phyloP scores from a whole-genome alignment of 53 echinoderm and acorn worm species.

The Actinopyga echinites region DNA sequence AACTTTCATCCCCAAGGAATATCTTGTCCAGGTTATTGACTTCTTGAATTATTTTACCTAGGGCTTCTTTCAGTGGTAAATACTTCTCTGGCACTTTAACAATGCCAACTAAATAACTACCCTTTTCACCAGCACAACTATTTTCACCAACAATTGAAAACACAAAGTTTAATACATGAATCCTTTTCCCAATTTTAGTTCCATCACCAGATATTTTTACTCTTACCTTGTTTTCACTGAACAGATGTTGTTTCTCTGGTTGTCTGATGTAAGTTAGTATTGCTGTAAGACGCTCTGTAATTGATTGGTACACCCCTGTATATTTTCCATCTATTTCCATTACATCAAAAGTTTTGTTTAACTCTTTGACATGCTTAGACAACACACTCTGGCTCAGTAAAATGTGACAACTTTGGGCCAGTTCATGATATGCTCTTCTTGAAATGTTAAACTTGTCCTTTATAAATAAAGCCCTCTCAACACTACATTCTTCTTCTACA shows the following conservation, averaged over 20 bases:
- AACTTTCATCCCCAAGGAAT: background rate
- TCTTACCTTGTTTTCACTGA: background rate
- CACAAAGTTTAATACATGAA: slow-evolving; percentile 2
- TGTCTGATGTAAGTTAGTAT: background rate
- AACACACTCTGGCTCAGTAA: background rate
- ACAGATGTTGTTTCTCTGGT: background rate
- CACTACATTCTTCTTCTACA: background rate
- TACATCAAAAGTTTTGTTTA: background rate
- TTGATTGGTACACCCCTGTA: slow-evolving; percentile 6
- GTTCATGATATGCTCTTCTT: slow-evolving; percentile 8
- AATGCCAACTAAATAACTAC: background rate
- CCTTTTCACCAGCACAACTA: background rate
- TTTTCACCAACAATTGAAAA: slow-evolving; percentile 13
- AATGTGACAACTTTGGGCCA: slow-evolving; percentile 2
- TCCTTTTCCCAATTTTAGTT: background rate
- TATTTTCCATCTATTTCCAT: background rate
- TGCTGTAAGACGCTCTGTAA: background rate
- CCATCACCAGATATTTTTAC: slow-evolving; percentile 17
- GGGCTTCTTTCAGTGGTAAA: background rate
- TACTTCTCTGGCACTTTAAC: slow-evolving; percentile 6
- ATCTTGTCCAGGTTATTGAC: background rate
- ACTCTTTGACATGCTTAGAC: background rate
- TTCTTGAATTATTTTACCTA: background rate
- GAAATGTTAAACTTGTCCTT: background rate
- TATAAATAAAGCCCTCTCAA: background rate